Conservation (phyloP, 2,113 vertebrate species). For the Rynchops niger region DNA sequence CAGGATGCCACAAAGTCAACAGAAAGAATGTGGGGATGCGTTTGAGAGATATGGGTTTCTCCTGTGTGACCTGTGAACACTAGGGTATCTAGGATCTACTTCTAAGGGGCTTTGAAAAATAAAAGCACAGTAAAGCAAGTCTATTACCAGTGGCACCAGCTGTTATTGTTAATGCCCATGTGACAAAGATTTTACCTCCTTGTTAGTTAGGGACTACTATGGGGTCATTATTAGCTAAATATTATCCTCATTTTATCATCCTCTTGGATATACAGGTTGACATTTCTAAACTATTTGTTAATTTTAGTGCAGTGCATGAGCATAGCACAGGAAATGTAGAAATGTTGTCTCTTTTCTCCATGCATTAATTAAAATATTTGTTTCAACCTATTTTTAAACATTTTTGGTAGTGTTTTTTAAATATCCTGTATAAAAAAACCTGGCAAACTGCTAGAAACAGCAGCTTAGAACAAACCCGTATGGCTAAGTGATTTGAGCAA, state of each 20-base stretch:
- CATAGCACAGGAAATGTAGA: not conserved
- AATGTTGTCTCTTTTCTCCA: not conserved
- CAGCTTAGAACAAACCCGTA: not conserved
- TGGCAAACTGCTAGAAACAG: not conserved
- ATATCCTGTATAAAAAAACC: not conserved
- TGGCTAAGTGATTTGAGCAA: conserved; percentile 2
- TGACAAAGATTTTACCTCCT: not conserved
- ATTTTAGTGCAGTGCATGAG: not conserved
- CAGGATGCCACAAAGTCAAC: not conserved
- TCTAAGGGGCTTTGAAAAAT: not conserved
- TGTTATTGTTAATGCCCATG: not conserved
- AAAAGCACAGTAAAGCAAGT: not conserved
- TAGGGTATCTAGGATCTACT: not conserved
- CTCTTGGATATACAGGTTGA: not conserved
- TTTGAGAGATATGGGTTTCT: not conserved
- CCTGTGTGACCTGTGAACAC: not conserved
- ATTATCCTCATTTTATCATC: not conserved
- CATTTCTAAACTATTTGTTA: not conserved
- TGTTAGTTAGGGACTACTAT: not conserved
- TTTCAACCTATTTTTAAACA: conserved; percentile 14
- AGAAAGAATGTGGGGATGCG: not conserved
- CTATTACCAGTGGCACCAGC: not conserved
- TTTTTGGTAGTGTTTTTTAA: not conserved
- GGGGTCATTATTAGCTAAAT: conserved; percentile 5
- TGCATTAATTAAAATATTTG: not conserved